Evolutionary conservation across 2,113 vertebrate genomes (phyloP).

Genomic region (Alethe castanea): DNA sequence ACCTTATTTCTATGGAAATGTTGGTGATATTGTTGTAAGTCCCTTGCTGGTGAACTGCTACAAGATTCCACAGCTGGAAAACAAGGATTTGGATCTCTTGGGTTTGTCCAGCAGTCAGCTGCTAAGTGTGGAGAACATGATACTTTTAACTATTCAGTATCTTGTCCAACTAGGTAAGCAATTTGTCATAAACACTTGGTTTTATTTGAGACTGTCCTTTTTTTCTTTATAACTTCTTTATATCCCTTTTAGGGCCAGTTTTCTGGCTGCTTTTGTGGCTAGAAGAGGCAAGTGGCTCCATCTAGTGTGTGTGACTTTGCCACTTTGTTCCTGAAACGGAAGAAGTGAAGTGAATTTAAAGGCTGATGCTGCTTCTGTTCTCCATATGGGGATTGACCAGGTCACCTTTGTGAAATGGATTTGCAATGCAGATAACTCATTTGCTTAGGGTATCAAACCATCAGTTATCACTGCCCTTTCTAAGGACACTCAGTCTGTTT

Average conservation of each 20-base stretch:
- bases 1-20: conserved; percentile 98
- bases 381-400: conserved; percentile 25
- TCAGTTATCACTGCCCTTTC: conserved; percentile 31
- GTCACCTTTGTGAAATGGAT: conserved; percentile 28
- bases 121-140: conserved; percentile 91
- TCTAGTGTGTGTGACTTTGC: conserved; percentile 43
- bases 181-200: background rate
- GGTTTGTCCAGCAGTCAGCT: conserved; percentile 85
- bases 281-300: conserved; percentile 52
- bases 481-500: conserved; percentile 38
- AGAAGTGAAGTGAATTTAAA: background rate
- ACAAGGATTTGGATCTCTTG: conserved; percentile 83
- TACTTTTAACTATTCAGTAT: conserved; percentile 94
- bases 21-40: conserved; percentile 95
- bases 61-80: conserved; percentile 87
- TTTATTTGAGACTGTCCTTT: background rate
- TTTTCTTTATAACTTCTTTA: background rate
- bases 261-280: background rate
- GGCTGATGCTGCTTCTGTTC: background rate
- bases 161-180: conserved; percentile 90
- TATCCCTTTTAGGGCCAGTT: background rate
- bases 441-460: conserved; percentile 51
- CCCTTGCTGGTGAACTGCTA: conserved; percentile 96
- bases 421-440: conserved; percentile 46
- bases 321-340: background rate